Evolutionary conservation across 2,888 invertebrate species (phyloP).

Genomic region (Ceriagrion tenellum): DNA sequence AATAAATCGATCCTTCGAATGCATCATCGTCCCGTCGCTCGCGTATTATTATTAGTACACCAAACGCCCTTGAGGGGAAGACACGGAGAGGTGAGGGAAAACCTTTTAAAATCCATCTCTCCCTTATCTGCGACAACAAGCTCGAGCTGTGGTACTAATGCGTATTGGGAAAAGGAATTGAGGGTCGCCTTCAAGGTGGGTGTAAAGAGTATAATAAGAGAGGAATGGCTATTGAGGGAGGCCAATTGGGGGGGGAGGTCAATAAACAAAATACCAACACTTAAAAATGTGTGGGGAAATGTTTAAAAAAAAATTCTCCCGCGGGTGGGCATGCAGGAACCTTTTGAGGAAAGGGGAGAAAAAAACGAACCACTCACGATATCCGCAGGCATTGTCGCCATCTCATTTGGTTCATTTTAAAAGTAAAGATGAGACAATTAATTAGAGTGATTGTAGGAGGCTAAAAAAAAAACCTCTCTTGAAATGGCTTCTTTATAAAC

Average conservation of each 20-base stretch:
- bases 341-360: neutral
- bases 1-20: neutral
- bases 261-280: neutral
- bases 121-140: neutral
- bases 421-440: neutral
- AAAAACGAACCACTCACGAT: neutral
- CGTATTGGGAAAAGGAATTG: neutral
- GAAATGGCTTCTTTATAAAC: neutral
- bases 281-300: neutral
- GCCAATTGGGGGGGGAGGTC: neutral
- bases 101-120: constrained; percentile 30
- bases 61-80: neutral
- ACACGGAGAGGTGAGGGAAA: neutral
- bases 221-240: neutral
- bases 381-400: neutral
- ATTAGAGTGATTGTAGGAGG: neutral
- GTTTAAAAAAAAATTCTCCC: neutral
- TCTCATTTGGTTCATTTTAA: neutral
- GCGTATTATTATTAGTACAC: neutral
- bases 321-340: neutral
- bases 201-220: neutral
- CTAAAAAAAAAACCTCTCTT: neutral
- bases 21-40: neutral
- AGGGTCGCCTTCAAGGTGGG: neutral
- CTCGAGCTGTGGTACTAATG: neutral